Evolutionary conservation across 2,888 invertebrate genomes (phyloP).

Genomic region (Vanessa cardui): DNA sequence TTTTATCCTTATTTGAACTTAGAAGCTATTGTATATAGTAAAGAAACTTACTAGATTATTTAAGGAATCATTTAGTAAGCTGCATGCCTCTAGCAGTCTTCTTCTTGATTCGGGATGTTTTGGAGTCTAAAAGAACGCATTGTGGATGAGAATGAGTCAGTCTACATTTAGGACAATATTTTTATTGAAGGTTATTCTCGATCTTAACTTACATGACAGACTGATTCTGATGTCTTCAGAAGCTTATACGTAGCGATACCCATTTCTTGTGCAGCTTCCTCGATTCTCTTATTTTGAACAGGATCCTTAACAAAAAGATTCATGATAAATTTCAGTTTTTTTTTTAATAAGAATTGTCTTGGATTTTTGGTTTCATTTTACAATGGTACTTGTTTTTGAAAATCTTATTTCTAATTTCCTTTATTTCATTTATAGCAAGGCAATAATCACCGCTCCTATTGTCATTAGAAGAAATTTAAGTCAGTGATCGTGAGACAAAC

Average conservation of each 20-base stretch:
- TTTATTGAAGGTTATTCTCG: too few relatives aligned
- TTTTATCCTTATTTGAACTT: background rate
- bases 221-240: constrained; percentile 56
- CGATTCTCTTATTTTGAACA: constrained; percentile 53
- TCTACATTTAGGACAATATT: too few relatives aligned
- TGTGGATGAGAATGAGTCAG: background rate
- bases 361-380: too few relatives aligned
- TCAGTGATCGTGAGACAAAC: too few relatives aligned
- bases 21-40: background rate
- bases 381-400: too few relatives aligned
- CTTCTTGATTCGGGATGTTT: constrained; percentile 48
- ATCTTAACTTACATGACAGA: constrained; percentile 49
- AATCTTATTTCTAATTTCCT: too few relatives aligned
- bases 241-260: constrained; percentile 58
- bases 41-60: constrained; percentile 59
- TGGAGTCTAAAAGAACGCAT: constrained; percentile 46
- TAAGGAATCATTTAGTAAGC: constrained; percentile 56
- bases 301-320: constrained; percentile 49
- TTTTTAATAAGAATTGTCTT: background rate
- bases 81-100: constrained; percentile 56
- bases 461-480: too few relatives aligned
- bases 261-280: constrained; percentile 61
- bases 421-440: too few relatives aligned
- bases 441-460: too few relatives aligned
- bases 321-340: background rate